phyloP scores from a whole-genome alignment of 2,113 vertebrate genomes.

The Etia nguti region DNA sequence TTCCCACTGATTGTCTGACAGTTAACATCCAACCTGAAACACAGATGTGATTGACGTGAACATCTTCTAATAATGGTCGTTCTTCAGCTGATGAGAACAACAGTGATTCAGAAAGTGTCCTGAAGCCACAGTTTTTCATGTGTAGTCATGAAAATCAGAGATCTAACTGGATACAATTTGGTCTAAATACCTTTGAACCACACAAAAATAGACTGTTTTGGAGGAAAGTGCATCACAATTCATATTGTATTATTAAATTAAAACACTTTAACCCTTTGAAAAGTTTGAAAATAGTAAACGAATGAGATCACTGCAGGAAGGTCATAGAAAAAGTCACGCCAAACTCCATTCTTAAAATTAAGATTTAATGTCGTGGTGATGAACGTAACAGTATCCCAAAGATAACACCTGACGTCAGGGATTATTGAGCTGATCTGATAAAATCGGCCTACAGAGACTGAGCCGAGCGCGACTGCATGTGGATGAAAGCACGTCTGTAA shows the following conservation, averaged over 20 bases:
- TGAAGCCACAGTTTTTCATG: not conserved
- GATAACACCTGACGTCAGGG: not conserved
- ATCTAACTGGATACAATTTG: not conserved
- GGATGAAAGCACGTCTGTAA: not conserved
- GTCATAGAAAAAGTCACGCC: not conserved
- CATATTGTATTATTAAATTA: not conserved
- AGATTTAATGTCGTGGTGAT: not conserved
- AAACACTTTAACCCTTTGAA: not conserved
- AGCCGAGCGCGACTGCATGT: too few relatives aligned
- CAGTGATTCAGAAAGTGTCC: not conserved
- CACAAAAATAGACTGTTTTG: not conserved
- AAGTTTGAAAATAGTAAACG: not conserved
- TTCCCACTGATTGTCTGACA: too few relatives aligned
- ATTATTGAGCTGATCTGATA: too few relatives aligned
- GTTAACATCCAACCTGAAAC: too few relatives aligned
- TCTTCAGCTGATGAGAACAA: not conserved
- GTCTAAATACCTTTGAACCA: accelerated
- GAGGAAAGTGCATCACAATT: too few relatives aligned
- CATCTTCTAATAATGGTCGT: not conserved
- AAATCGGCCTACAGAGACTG: not conserved
- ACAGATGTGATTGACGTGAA: not conserved
- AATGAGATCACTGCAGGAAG: not conserved
- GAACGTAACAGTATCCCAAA: accelerated
- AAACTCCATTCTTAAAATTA: not conserved
- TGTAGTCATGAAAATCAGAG: not conserved